Conservation (phyloP, 2,113 vertebrate species). For the Neopipo cinnamomea region DNA sequence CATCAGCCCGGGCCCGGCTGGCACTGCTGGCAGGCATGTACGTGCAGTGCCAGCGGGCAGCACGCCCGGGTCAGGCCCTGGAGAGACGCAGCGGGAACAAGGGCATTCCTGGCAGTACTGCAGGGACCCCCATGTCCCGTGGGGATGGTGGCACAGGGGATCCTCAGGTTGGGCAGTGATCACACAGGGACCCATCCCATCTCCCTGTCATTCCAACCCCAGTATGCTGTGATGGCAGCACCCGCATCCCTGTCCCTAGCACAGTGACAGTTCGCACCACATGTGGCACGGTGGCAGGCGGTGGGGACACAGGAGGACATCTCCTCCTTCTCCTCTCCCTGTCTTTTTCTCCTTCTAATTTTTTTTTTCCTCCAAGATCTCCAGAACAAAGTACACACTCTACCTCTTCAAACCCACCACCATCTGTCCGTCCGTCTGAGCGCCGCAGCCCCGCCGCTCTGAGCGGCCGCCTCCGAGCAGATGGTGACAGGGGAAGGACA, state of each 20-base stretch:
- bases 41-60: not conserved
- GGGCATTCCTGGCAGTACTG: not conserved
- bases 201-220: not conserved
- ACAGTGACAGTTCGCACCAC: not conserved
- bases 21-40: not conserved
- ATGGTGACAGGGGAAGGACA: conserved; percentile 59
- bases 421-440: conserved; percentile 73
- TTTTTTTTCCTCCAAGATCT: not conserved
- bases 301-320: not conserved
- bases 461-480: conserved; percentile 55
- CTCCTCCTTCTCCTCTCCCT: not conserved
- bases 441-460: not conserved
- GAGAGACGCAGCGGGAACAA: accelerated
- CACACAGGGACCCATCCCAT: not conserved
- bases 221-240: not conserved
- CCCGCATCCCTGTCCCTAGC: not conserved
- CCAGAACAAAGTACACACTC: conserved; percentile 67
- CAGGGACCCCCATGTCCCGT: accelerated
- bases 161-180: too few species aligned
- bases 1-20: conserved; percentile 25
- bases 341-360: not conserved
- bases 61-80: not conserved
- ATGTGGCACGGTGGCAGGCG: not conserved
- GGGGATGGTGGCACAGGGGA: not conserved
- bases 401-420: conserved; percentile 60